A percentile compares a stretch with the other conserved stretches of the same genome.
These are phyloP conservation scores for Sparidentex hasta DNA, from an alignment of 2,797 vertebrate genomes.

Conservation along the genomic window DNA sequence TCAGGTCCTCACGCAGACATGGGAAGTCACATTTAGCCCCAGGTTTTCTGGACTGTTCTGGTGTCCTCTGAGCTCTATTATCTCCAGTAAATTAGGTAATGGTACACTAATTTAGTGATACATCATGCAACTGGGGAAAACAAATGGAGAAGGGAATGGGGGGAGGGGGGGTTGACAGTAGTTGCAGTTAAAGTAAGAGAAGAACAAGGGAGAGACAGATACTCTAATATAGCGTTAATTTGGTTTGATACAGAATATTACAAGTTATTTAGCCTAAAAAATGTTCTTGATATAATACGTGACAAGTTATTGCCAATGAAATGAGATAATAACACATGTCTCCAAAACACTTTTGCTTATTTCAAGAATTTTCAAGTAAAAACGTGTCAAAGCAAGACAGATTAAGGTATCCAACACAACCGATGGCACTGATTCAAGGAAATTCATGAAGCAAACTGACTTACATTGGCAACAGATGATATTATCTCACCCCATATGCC, in stretches of 20 bases:
- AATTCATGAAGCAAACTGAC: conserved; percentile 38
- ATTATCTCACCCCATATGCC: conserved; percentile 51
- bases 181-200: conserved; percentile 10
- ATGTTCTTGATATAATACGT: conserved; percentile 31
- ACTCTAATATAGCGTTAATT: conserved; percentile 9
- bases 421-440: conserved; percentile 40
- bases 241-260: conserved; percentile 33
- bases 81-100: conserved; percentile 28
- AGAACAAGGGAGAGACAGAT: conserved; percentile 10
- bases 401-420: conserved; percentile 21
- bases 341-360: conserved; percentile 32
- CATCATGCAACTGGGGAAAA: conserved; percentile 14
- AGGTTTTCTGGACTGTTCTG: conserved; percentile 31
- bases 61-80: conserved; percentile 46
- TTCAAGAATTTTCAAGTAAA: conserved; percentile 32
- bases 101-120: conserved; percentile 26
- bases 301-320: conserved; percentile 27
- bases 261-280: conserved; percentile 22
- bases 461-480: conserved; percentile 35
- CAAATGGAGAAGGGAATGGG: not conserved
- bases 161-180: not conserved
- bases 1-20: conserved; percentile 60
- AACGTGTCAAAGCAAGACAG: conserved; percentile 42
- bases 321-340: conserved; percentile 36
- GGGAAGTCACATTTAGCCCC: conserved; percentile 54